phyloP scores from a whole-genome alignment of 2,113 vertebrate species.

The Peromyscus polionotus region DNA sequence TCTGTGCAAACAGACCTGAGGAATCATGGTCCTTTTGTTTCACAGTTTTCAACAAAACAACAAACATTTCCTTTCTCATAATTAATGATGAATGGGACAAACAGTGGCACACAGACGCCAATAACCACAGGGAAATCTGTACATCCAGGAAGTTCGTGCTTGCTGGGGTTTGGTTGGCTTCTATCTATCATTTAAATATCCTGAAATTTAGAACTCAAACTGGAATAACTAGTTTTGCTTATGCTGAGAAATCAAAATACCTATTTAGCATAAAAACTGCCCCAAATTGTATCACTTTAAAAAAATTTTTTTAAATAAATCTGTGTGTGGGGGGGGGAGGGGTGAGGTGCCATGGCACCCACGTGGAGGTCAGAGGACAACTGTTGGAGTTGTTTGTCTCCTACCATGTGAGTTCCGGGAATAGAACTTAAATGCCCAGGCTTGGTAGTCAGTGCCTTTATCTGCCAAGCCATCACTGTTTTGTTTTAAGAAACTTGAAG shows the following conservation, averaged over 20 bases:
- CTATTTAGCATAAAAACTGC: not conserved
- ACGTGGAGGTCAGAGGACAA: not conserved
- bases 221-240: not conserved
- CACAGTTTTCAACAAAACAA: not conserved
- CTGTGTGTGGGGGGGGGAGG: not conserved
- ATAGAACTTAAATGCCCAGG: not conserved
- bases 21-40: not conserved
- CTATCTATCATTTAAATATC: not conserved
- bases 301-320: not conserved
- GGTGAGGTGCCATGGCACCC: not conserved
- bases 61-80: not conserved
- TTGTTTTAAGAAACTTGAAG: not conserved
- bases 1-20: not conserved
- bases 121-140: not conserved
- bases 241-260: slow-evolving; percentile 20
- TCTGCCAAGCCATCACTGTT: not conserved
- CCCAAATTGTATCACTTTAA: not conserved
- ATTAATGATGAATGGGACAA: not conserved
- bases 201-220: not conserved
- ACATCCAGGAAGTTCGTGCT: not conserved
- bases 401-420: not conserved
- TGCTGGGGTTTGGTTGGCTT: not conserved
- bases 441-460: not conserved
- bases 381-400: not conserved
- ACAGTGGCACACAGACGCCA: not conserved